phyloP scores from a whole-genome alignment of 2,797 vertebrate species.

The Buceros bicornis region DNA sequence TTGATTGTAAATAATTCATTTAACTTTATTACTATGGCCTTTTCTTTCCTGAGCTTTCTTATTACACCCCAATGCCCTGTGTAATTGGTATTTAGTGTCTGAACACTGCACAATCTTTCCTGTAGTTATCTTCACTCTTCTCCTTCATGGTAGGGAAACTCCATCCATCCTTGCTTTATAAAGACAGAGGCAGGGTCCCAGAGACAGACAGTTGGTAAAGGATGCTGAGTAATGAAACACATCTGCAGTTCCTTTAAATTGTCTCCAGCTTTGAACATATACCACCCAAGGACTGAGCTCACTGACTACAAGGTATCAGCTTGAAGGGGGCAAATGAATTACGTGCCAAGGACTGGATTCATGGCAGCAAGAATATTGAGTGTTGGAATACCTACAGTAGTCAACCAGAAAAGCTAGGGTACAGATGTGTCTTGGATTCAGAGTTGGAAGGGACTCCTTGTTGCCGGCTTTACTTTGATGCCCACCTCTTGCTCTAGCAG shows the following conservation, averaged over 20 bases:
- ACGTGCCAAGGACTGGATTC: not conserved
- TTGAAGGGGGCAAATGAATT: not conserved
- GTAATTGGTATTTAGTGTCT: conserved; percentile 16
- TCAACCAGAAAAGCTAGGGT: not conserved
- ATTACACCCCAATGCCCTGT: conserved; percentile 8
- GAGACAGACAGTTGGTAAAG: not conserved
- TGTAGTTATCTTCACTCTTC: not conserved
- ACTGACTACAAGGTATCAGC: not conserved
- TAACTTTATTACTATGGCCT: conserved; percentile 42
- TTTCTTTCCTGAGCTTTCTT: conserved; percentile 26
- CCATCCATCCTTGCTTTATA: not conserved
- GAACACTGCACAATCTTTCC: not conserved
- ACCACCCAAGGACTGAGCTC: not conserved
- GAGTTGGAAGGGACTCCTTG: not conserved
- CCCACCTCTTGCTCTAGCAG: not conserved
- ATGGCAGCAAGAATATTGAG: not conserved
- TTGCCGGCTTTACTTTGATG: not conserved
- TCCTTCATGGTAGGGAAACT: not conserved
- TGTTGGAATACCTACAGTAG: not conserved
- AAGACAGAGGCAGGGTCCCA: not conserved
- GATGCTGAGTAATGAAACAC: not conserved
- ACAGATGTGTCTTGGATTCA: not conserved
- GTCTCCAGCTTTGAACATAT: not conserved
- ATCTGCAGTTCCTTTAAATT: not conserved
- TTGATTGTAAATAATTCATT: conserved; percentile 56